phyloP scores from a whole-genome alignment of 2,113 vertebrate species.

The Mobula hypostoma region DNA sequence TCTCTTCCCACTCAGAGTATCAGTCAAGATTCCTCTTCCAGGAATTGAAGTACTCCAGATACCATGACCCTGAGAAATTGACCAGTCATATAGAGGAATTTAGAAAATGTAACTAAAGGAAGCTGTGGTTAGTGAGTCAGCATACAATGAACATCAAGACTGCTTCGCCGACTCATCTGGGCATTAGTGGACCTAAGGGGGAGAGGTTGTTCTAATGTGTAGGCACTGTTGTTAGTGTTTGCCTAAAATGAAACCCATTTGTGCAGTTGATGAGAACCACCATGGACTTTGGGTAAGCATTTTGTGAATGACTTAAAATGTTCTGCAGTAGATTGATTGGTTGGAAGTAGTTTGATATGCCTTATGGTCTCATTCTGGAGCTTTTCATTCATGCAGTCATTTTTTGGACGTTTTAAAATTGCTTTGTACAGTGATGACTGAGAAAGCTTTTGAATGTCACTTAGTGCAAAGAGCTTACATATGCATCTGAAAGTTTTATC shows the following conservation, averaged over 20 bases:
- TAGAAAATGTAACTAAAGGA: conserved; percentile 63
- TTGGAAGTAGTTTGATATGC: neutral
- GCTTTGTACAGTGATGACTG: neutral
- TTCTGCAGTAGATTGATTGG: neutral
- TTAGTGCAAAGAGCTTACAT: neutral
- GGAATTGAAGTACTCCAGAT: conserved; percentile 46
- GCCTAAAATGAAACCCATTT: conserved; percentile 39
- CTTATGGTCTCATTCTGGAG: neutral
- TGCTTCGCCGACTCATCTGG: conserved; percentile 45
- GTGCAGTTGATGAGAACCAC: neutral
- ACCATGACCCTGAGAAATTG: conserved; percentile 61
- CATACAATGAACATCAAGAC: conserved; percentile 49
- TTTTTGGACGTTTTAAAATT: neutral
- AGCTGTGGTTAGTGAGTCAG: conserved; percentile 60
- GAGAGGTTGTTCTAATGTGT: conserved; percentile 41
- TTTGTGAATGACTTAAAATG: conserved; percentile 20
- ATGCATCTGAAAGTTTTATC: neutral
- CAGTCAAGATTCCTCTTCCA: conserved; percentile 48
- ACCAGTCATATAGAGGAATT: conserved; percentile 61
- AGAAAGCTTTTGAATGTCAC: neutral
- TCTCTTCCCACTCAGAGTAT: neutral
- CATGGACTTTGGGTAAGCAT: conserved; percentile 26
- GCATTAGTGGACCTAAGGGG: conserved; percentile 46
- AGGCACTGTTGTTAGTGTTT: conserved; percentile 38
- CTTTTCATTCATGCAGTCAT: conserved; percentile 1